phyloP scores from a whole-genome alignment of 2,888 invertebrate genomes.

The Drosophila algonquin region DNA sequence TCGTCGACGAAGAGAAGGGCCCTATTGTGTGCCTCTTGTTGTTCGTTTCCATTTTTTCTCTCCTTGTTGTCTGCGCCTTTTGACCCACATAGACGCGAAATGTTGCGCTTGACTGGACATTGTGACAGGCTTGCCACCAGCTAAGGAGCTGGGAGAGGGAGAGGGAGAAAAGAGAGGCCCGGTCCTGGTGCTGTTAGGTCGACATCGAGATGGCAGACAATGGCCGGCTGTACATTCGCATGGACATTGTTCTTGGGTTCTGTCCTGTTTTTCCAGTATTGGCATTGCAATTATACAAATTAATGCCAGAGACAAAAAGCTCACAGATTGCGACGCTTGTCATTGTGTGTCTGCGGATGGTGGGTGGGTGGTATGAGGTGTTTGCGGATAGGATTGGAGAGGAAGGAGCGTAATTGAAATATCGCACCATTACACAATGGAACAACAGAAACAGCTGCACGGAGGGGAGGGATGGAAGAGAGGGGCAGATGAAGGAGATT shows the following conservation, averaged over 20 bases:
- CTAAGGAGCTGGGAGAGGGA: neutral
- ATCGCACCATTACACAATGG: conserved; percentile 45
- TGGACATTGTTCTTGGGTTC: conserved; percentile 14
- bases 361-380: conserved; percentile 1
- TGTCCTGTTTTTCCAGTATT: conserved; percentile 37
- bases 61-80: conserved; percentile 12
- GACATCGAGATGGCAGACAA: conserved; percentile 21
- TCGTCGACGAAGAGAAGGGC: no score
- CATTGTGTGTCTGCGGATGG: neutral
- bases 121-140: conserved; percentile 10
- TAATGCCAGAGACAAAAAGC: conserved; percentile 59
- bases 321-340: conserved; percentile 52
- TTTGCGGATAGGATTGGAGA: no score
- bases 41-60: neutral
- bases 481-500: neutral
- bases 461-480: neutral
- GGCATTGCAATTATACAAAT: conserved; percentile 75
- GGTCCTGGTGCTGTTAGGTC: neutral
- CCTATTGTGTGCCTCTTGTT: no score
- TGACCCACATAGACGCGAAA: conserved; percentile 40
- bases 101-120: conserved; percentile 35
- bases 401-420: conserved; percentile 36
- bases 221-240: conserved; percentile 33
- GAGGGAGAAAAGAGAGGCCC: neutral
- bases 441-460: conserved; percentile 5